Evolutionary conservation across 2,797 vertebrate species (phyloP), one percentile per base, ranked within the genome.

Genomic region (Sebastes taczanowskii): DNA sequence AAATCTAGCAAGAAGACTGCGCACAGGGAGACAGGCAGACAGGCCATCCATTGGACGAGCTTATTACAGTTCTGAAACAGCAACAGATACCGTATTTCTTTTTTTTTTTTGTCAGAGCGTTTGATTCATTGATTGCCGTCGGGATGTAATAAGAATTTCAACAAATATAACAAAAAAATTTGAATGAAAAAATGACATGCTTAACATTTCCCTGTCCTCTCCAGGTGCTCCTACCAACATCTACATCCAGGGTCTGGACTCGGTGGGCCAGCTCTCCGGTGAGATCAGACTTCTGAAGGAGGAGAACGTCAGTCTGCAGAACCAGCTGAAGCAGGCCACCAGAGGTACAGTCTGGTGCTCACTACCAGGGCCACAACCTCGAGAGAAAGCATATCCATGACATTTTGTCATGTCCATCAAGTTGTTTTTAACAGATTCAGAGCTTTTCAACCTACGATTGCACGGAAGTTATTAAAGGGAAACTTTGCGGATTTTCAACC

Each of bases 241-340:
- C 93, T 97, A 92, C 66, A 93, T 94, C 84, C 97, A 96, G 78
- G 91, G 95, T 3, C 89, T 93, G 7, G 97, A 98, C 82, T 94
- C 95, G 0, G 90, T 94, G 6, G 83, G 93, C 70, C 96, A 96
- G 88, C 90, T 96, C 58, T 95, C 94, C 32, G 79, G 68, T 32
- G 96, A 98, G 86, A 96, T 97, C 87, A 85, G 92, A 87, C 87
- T 86, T 53, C 93, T 98, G 79, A 96, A 94, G 0, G 96, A 97
- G 87, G 97, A 98, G 81, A 98, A 97, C 79, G 29, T 63, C 30
- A 88, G 86, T 22, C 94, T 98, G 68, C 95, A 94, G 83, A 88
- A 90, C 59, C 96, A 94, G 81, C 83, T 96, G 49, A 94, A 93
- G 55, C 95, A 96, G 4, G 27, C 93, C 52, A 88, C 91, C 71